phyloP scores from a whole-genome alignment of 2,113 vertebrate genomes.

The Lasiurus cinereus region DNA sequence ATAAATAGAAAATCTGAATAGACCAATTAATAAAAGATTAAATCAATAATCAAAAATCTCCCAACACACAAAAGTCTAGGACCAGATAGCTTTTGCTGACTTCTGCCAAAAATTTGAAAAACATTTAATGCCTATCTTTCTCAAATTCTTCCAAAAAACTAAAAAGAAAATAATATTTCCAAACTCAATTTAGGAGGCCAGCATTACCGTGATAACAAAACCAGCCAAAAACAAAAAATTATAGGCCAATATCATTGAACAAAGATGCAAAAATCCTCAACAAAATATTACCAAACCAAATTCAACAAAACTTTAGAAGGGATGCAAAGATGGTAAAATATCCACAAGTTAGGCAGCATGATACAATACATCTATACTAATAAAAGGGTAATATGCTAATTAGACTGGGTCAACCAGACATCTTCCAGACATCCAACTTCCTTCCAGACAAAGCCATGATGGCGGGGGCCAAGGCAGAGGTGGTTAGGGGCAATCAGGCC shows the following conservation, averaged over 20 bases:
- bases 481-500: too few species aligned
- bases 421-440: too few species aligned
- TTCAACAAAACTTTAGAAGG: too few species aligned
- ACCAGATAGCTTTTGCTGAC: background rate
- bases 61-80: background rate
- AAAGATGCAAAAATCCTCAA: background rate
- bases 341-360: background rate
- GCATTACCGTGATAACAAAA: background rate
- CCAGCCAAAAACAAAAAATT: background rate
- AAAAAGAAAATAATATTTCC: background rate
- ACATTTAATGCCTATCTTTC: background rate
- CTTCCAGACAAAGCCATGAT: too few species aligned
- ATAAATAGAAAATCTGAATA: background rate
- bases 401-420: too few species aligned
- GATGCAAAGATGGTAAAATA: background rate
- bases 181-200: background rate
- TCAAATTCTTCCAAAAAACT: background rate
- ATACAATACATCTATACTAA: too few species aligned
- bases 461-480: too few species aligned
- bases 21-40: background rate
- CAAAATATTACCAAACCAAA: background rate
- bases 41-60: background rate
- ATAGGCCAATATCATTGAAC: background rate
- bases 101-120: background rate
- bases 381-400: too few species aligned